Percentiles rank a stretch among this genome's conserved stretches.
phyloP scores from a whole-genome alignment of 1,140 invertebrate species.

The Tetraneura akinire region DNA sequence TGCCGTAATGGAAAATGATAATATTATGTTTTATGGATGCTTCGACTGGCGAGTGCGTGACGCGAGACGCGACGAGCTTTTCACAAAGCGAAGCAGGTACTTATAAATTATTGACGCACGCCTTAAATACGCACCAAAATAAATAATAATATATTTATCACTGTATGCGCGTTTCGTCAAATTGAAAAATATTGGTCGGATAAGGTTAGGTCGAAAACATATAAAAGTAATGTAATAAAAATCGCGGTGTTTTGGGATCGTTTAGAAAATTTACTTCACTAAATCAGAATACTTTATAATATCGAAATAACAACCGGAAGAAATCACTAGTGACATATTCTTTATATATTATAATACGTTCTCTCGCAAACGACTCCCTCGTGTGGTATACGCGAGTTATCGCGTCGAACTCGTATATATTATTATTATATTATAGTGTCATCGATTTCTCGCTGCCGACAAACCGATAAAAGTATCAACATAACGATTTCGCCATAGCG shows the following conservation, averaged over 20 bases:
- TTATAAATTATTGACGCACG: background rate
- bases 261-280: background rate
- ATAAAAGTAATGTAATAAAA: background rate
- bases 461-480: too few relatives aligned
- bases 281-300: background rate
- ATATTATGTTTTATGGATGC: background rate
- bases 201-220: background rate
- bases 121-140: background rate
- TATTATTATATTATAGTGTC: too few relatives aligned
- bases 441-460: too few relatives aligned
- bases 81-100: background rate
- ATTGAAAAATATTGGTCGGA: constrained; percentile 8
- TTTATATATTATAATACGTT: too few relatives aligned
- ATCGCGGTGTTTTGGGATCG: background rate
- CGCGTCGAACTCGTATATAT: too few relatives aligned
- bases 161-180: background rate
- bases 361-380: too few relatives aligned
- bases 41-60: background rate
- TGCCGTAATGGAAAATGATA: too few relatives aligned
- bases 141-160: constrained; percentile 21
- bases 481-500: too few relatives aligned
- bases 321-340: too few relatives aligned
- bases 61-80: background rate
- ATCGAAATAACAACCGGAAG: too few relatives aligned
- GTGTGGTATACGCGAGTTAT: too few relatives aligned